These are phyloP conservation scores for Luperina testacea DNA, from an alignment of 2,888 invertebrate genomes.

Conservation along the genomic window DNA sequence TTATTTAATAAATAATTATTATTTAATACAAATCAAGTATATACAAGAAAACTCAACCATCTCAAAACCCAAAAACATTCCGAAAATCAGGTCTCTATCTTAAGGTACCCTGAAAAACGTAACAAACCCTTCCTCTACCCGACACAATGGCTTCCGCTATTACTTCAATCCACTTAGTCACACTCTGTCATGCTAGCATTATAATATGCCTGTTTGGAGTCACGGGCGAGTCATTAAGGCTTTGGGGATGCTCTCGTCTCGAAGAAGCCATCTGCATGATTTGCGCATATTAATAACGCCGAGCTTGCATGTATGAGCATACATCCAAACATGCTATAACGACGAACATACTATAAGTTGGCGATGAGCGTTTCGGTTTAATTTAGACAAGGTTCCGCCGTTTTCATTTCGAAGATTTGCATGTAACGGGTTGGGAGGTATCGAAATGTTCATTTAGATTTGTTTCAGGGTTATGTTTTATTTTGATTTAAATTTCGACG, in stretches of 20 bases:
- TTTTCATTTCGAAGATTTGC: conserved; percentile 60
- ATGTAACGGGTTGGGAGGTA: conserved; percentile 52
- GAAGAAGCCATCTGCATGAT: conserved; percentile 83
- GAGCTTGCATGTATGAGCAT: conserved; percentile 67
- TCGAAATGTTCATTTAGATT: conserved; percentile 31
- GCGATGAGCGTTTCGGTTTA: conserved; percentile 61
- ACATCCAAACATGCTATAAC: conserved; percentile 49
- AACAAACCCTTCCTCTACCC: conserved; percentile 26
- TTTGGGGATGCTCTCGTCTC: conserved; percentile 70
- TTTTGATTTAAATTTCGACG: conserved; percentile 25
- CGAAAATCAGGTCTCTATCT: not conserved
- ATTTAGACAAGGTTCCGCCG: conserved; percentile 53
- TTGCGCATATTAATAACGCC: conserved; percentile 83
- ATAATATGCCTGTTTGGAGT: conserved; percentile 65
- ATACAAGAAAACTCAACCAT: not conserved
- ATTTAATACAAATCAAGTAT: not conserved
- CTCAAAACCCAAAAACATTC: not conserved
- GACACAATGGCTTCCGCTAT: conserved; percentile 53
- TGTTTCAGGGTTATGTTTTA: conserved; percentile 20
- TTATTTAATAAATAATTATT: too few relatives aligned
- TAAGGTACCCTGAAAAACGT: conserved; percentile 29
- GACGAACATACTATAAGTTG: conserved; percentile 63
- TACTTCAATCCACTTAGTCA: conserved; percentile 57
- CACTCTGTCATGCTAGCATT: conserved; percentile 65
- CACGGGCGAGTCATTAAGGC: conserved; percentile 75